Percentiles rank a stretch among this genome's conserved stretches.
Evolutionary conservation across 2,113 vertebrate genomes (phyloP).

Genomic region (Corapipo altera): DNA sequence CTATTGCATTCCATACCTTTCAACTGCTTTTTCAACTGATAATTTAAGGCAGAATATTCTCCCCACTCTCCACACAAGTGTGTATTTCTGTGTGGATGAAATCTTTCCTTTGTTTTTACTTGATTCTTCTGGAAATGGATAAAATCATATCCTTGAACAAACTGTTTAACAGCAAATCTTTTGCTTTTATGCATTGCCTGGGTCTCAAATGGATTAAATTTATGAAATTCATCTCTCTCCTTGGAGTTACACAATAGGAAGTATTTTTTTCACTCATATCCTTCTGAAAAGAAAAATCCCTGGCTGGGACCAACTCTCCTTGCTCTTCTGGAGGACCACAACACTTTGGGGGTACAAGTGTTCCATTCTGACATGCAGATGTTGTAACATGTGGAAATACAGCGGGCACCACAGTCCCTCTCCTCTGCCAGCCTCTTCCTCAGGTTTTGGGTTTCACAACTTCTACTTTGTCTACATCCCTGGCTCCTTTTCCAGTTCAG

Average conservation of each 20-base stretch:
- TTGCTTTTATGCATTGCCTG: neutral
- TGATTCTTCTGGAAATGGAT: neutral
- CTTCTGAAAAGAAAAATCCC: neutral
- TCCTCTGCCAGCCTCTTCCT: neutral
- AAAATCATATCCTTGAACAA: neutral
- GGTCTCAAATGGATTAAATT: neutral
- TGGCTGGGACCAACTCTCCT: no score
- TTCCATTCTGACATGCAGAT: neutral
- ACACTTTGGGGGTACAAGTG: neutral
- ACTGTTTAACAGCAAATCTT: neutral
- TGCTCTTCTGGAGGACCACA: neutral
- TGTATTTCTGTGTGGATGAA: neutral
- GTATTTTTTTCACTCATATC: neutral
- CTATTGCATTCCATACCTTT: neutral
- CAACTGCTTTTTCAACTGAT: neutral
- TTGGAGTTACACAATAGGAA: neutral
- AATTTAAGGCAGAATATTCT: neutral
- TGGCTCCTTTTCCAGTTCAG: neutral
- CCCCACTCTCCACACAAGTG: neutral
- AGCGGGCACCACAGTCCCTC: neutral
- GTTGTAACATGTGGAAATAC: rapidly evolving
- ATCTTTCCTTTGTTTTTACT: neutral
- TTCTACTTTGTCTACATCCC: neutral
- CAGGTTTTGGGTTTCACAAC: neutral
- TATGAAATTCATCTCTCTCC: neutral